Evolutionary conservation across 2,888 invertebrate genomes (phyloP).

Genomic region (Drosophila rellima): DNA sequence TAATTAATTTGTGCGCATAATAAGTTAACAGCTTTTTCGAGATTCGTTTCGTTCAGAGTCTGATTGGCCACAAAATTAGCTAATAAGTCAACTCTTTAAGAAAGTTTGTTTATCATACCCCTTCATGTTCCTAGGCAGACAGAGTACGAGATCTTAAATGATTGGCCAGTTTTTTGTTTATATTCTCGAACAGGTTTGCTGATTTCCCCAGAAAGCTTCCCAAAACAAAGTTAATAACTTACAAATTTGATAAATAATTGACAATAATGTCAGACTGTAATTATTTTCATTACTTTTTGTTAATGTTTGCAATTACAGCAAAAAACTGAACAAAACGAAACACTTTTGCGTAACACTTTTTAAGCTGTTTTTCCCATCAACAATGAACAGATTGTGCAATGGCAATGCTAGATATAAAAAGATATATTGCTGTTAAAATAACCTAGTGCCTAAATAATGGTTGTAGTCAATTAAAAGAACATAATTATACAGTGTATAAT

Average conservation of each 20-base stretch:
- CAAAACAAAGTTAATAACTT: conserved; percentile 26
- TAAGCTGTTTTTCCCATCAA: conserved; percentile 30
- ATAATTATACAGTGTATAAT: neutral
- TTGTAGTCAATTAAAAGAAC: conserved; percentile 7
- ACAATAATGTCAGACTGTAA: conserved; percentile 10
- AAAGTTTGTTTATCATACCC: conserved; percentile 47
- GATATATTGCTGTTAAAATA: conserved; percentile 26
- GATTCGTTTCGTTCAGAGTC: conserved; percentile 34
- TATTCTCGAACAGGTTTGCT: conserved; percentile 9
- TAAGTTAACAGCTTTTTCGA: conserved; percentile 40
- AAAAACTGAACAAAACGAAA: conserved; percentile 3
- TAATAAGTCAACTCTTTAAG: conserved; percentile 55
- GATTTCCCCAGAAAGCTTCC: conserved; percentile 41
- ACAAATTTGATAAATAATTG: conserved; percentile 16
- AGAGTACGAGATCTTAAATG: neutral
- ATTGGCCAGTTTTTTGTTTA: conserved; percentile 9
- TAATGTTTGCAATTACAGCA: conserved; percentile 12
- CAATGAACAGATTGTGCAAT: conserved; percentile 39
- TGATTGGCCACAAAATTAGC: conserved; percentile 50
- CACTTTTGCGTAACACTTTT: conserved; percentile 27
- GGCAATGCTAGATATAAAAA: conserved; percentile 21
- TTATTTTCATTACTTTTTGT: conserved; percentile 20
- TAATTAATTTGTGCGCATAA: conserved; percentile 67
- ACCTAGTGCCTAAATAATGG: conserved; percentile 19
- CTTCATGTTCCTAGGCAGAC: conserved; percentile 34